These are phyloP conservation scores for Stenurella melanura DNA, from an alignment of 2,888 invertebrate species.

Conservation along the genomic window DNA sequence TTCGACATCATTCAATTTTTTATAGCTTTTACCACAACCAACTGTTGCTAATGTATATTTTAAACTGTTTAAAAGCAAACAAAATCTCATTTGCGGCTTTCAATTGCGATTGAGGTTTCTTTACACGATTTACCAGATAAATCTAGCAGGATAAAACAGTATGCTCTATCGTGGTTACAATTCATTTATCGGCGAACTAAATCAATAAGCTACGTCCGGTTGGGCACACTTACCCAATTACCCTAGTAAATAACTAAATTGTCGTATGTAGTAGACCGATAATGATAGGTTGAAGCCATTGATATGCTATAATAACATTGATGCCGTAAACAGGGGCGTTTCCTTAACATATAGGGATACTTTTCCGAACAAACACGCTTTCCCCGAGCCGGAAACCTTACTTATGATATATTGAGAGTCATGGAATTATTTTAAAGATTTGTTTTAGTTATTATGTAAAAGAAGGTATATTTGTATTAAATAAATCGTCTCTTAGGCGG, in stretches of 20 bases:
- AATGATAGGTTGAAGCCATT: conserved; percentile 7
- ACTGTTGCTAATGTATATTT: neutral
- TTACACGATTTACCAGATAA: conserved; percentile 1
- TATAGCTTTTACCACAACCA: neutral
- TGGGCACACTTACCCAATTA: conserved; percentile 36
- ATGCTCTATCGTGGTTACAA: neutral
- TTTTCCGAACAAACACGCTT: no score
- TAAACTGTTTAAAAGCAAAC: neutral
- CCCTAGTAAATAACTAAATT: neutral
- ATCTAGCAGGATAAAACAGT: conserved; percentile 3
- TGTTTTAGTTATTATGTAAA: no score
- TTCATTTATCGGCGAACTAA: conserved; percentile 18
- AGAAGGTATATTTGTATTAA: no score
- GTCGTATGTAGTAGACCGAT: conserved; percentile 1
- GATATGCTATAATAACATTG: neutral
- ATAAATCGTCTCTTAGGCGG: no score
- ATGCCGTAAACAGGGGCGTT: neutral
- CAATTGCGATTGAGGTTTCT: neutral
- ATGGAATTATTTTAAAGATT: no score
- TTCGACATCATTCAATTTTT: neutral
- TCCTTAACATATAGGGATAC: neutral
- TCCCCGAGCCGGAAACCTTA: no score
- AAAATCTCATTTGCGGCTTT: neutral
- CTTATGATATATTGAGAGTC: no score
- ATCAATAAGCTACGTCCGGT: conserved; percentile 33